These are phyloP conservation scores for Mirounga angustirostris DNA, from an alignment of 2,113 vertebrate species.

Conservation along the genomic window DNA sequence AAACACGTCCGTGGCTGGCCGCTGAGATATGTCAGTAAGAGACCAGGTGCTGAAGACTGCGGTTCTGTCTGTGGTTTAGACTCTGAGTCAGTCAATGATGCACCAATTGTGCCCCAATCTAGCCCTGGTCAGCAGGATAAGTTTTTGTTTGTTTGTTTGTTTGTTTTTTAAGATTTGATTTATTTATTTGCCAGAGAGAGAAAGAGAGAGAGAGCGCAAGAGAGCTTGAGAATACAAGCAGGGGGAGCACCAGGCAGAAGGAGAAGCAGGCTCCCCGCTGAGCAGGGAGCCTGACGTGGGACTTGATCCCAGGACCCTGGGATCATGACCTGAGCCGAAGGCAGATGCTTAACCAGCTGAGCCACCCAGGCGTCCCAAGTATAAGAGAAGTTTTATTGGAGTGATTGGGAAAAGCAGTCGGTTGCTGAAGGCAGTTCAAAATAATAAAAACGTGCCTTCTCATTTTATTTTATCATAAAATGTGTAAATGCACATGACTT, in stretches of 20 bases:
- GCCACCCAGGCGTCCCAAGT: background rate
- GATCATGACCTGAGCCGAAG: too few species aligned
- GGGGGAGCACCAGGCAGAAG: too few species aligned
- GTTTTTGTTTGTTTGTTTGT: background rate
- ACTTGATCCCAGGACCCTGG: too few species aligned
- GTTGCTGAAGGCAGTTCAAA: background rate
- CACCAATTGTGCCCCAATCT: background rate
- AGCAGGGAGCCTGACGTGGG: too few species aligned
- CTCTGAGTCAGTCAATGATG: background rate
- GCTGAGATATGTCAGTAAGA: background rate
- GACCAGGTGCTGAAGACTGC: background rate
- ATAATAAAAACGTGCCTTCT: background rate
- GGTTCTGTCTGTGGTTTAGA: background rate
- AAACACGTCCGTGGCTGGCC: background rate
- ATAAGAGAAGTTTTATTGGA: background rate
- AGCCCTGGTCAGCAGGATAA: background rate
- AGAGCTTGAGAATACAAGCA: too few species aligned
- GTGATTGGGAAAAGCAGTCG: background rate
- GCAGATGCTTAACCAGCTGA: too few species aligned
- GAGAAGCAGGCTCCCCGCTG: too few species aligned
- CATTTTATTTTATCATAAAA: slow-evolving; percentile 14
- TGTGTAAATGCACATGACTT: background rate
- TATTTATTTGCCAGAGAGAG: too few species aligned
- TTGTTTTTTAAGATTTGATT: too few species aligned
- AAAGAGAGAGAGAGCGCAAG: too few species aligned